Conservation (phyloP, 2,113 vertebrate species). For the Salvelinus namaycush region DNA sequence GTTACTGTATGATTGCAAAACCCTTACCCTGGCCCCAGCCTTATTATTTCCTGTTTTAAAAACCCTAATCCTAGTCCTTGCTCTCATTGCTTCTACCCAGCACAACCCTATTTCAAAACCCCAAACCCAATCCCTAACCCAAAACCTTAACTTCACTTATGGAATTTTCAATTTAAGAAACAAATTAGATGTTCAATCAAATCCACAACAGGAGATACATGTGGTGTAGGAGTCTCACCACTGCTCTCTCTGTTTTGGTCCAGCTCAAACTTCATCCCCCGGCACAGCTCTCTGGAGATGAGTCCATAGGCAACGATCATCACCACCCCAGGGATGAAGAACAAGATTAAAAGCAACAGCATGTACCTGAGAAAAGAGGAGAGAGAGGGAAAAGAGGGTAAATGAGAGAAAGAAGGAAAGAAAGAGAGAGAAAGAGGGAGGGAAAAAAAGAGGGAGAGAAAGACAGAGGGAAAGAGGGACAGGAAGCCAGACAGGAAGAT, state of each 20-base stretch:
- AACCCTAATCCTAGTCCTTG: neutral
- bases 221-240: constrained; percentile 56
- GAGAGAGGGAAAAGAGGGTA: neutral
- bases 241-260: constrained; percentile 63
- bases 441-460: neutral
- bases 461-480: neutral
- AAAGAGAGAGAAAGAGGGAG: neutral
- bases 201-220: neutral
- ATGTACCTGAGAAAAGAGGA: constrained; percentile 68
- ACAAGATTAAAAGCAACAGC: constrained; percentile 73
- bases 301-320: constrained; percentile 80
- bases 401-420: no score
- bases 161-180: neutral
- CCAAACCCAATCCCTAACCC: neutral
- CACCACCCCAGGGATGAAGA: constrained; percentile 79
- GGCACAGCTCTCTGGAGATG: constrained; percentile 78
- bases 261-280: constrained; percentile 77
- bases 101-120: neutral
- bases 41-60: neutral
- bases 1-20: no score
- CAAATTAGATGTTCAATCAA: neutral
- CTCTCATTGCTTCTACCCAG: neutral
- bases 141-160: neutral
- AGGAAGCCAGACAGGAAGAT: neutral
- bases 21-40: no score